Evolutionary conservation across 2,113 vertebrate genomes (phyloP).

Genomic region (Chamaetylas fuelleborni): DNA sequence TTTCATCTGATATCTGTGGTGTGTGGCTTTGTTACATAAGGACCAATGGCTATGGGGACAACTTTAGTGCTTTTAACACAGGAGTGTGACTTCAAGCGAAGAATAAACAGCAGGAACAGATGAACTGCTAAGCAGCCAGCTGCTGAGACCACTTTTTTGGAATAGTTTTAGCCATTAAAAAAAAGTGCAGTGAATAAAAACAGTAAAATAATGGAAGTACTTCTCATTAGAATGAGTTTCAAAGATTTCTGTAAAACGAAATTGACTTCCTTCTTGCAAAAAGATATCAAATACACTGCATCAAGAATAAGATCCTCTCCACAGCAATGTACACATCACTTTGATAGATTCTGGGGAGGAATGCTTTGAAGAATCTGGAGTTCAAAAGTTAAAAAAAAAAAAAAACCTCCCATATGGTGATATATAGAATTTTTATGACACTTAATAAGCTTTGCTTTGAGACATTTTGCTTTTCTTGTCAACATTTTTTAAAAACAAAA

Average conservation of each 20-base stretch:
- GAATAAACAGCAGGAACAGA: neutral
- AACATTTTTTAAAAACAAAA: neutral
- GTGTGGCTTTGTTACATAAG: neutral
- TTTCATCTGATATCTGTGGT: neutral
- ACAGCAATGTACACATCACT: neutral
- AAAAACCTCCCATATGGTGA: neutral
- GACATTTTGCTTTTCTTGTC: neutral
- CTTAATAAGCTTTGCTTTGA: neutral
- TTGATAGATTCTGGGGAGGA: neutral
- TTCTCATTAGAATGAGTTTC: neutral
- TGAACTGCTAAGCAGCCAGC: neutral
- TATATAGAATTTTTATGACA: neutral
- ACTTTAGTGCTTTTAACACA: neutral
- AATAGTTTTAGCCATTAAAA: neutral
- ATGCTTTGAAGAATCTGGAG: neutral
- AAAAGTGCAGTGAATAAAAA: neutral
- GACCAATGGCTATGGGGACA: neutral
- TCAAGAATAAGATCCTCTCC: neutral
- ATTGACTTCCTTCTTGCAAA: neutral
- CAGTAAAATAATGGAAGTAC: neutral
- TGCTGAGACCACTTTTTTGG: neutral
- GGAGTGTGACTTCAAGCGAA: neutral
- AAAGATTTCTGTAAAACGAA: neutral
- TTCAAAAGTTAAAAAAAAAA: slow-evolving; percentile 21
- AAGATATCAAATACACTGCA: neutral